A percentile compares a stretch with the other conserved stretches of the same genome.
Evolutionary conservation across 2,797 vertebrate species (phyloP).

Genomic region (Gymnoscopelus braueri): DNA sequence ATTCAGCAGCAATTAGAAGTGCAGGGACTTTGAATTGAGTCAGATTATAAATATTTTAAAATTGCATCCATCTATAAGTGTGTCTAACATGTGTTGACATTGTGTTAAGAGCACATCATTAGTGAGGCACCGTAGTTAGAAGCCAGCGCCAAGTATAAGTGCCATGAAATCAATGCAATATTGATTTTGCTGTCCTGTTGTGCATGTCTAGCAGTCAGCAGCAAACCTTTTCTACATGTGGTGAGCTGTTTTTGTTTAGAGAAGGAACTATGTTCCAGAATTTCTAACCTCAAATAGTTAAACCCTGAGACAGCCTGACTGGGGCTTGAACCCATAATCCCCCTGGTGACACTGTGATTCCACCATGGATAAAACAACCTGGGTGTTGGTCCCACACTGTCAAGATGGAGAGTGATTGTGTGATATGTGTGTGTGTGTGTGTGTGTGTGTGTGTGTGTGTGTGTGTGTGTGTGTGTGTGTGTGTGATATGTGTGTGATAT

Average conservation of each 20-base stretch:
- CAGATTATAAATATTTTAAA: constrained; percentile 8
- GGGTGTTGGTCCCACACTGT: constrained; percentile 68
- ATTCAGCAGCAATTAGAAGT: not conserved
- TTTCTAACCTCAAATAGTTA: constrained; percentile 54
- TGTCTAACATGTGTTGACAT: constrained; percentile 32
- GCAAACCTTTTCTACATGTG: not conserved
- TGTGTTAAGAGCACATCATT: constrained; percentile 26
- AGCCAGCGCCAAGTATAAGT: constrained; percentile 37
- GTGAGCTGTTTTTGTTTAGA: constrained; percentile 6
- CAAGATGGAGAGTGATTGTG: constrained; percentile 46
- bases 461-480: constrained; percentile 20
- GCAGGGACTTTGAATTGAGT: not conserved
- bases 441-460: constrained; percentile 26
- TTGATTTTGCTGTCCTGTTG: constrained; percentile 47
- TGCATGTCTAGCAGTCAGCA: constrained; percentile 40
- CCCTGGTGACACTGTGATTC: constrained; percentile 57
- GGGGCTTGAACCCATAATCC: constrained; percentile 58
- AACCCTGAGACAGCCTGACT: constrained; percentile 13
- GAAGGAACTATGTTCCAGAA: not conserved
- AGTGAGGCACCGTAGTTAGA: constrained; percentile 39
- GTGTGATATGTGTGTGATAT: constrained; percentile 51
- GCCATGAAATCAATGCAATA: constrained; percentile 55
- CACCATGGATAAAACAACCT: constrained; percentile 60
- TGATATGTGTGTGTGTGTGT: constrained; percentile 37
- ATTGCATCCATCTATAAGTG: constrained; percentile 14